A percentile compares a stretch with the other conserved stretches of the same genome.
These are phyloP conservation scores for Aleadryas rufinucha DNA, from an alignment of 2,113 vertebrate species.

Conservation along the genomic window DNA sequence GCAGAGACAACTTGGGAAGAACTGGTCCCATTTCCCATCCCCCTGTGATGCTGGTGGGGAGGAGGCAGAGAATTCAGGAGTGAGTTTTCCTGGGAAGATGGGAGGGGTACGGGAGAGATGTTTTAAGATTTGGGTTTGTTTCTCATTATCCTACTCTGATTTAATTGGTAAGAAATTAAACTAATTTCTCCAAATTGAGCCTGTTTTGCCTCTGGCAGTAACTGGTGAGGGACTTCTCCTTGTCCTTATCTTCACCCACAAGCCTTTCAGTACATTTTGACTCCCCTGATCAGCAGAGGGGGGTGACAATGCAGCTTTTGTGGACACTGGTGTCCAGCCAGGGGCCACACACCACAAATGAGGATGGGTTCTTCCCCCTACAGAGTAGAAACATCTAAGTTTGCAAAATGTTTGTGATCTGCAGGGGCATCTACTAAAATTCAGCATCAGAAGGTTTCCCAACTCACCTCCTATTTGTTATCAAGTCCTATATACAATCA, in stretches of 20 bases:
- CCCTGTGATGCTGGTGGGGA: not conserved
- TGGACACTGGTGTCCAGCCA: not conserved
- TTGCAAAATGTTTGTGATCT: not conserved
- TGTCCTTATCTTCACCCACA: fast-evolving
- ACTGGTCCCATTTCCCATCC: not conserved
- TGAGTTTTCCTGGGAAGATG: not conserved
- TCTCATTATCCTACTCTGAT: not conserved
- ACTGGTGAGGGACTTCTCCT: not conserved
- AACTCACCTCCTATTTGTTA: not conserved
- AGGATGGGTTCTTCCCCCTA: not conserved
- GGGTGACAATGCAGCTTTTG: not conserved
- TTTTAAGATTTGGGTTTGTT: not conserved
- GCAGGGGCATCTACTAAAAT: not conserved
- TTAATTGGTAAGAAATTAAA: not conserved
- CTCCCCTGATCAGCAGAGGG: not conserved
- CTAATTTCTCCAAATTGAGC: not conserved
- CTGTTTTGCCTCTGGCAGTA: not conserved
- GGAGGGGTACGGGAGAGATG: not conserved
- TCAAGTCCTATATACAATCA: not conserved
- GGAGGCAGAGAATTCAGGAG: not conserved
- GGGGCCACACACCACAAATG: not conserved
- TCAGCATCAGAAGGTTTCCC: not conserved
- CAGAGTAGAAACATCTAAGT: not conserved
- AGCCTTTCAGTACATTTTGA: not conserved
- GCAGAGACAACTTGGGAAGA: not conserved